Base-by-base conservation (phyloP, 2,888 invertebrate species). In the Philhelius pedissequus region DNA sequence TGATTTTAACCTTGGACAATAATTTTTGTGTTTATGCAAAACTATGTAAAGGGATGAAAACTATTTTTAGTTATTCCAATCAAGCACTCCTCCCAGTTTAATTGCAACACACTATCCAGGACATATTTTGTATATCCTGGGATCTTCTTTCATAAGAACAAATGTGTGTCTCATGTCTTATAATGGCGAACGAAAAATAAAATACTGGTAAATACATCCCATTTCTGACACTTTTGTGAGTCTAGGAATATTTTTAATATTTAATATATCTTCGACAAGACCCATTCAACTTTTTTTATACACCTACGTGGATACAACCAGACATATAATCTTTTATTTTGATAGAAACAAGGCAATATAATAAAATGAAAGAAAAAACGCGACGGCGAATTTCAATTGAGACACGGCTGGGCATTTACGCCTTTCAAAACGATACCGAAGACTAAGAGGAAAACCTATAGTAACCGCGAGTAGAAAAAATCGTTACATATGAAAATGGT, bases 391-490 rank as follows among this genome's bases (percentile, higher is more conserved):
- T 78, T 56, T 27, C 58, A 70, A 74, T 69, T 56, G 56, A 32
- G 68, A 79, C 8, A 60, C 79, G 79, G 54, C 74, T 64, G 74
- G 79, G 75, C 83, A 79, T 79, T 79, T 64, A 83, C 69, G 69
- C 62, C 79, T 69, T 74, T 64, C 69, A 74, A 79, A 79, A 74
- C 22, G 58, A 74, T 75, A 79, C 79, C 83, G 79, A 79, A 79
- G 83, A 83, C 83, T 83, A 79, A 74, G 79, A 78, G 73, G 45
- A 78, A 77, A 82, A 73, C 48, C 56, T 70, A 58, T 79, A 70
- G 78, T 83, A 70, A 70, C 60, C 52, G 56, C 52, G 56, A 50
- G 48, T 58, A 32, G 74, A 83, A 79, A 78, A 78, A 83, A 62
- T 62, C 60, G 27, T 68, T 80, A 54, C 69, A 78, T 35, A 64